Conservation (phyloP, 2,113 vertebrate genomes). For the Pantherophis guttatus region DNA sequence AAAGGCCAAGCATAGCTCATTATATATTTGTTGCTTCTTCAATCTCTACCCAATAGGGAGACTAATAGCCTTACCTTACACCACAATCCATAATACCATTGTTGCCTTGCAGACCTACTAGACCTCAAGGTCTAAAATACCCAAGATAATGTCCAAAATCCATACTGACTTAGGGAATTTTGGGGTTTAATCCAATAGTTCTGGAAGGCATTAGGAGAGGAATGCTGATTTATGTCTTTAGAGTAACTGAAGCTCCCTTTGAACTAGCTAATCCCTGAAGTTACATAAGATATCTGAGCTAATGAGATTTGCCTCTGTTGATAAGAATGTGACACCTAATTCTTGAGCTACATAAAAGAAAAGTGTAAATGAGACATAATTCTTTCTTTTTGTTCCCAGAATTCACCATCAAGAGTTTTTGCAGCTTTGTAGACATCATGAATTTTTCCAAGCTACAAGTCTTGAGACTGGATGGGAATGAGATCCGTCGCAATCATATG, state of each 20-base stretch:
- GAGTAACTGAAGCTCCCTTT: neutral
- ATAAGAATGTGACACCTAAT: neutral
- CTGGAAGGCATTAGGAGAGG: neutral
- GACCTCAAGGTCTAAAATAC: neutral
- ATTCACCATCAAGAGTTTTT: slow-evolving; percentile 93
- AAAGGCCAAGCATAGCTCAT: neutral
- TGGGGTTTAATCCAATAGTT: neutral
- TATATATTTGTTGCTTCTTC: too few species aligned
- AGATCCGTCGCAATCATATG: slow-evolving; percentile 76
- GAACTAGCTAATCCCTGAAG: neutral
- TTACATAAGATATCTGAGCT: neutral
- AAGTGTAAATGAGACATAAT: neutral
- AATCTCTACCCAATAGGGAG: too few species aligned
- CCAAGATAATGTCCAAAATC: neutral
- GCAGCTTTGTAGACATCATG: slow-evolving; percentile 80
- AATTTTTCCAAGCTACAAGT: slow-evolving; percentile 90
- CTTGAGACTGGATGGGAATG: slow-evolving; percentile 89
- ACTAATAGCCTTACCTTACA: neutral
- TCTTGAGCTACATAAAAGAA: slow-evolving; percentile 6
- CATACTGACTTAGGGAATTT: neutral
- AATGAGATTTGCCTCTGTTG: neutral
- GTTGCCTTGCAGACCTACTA: neutral
- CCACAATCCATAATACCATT: neutral
- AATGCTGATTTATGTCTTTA: neutral
- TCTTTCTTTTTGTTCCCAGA: slow-evolving; percentile 68